Evolutionary conservation across 1,140 invertebrate genomes (phyloP).

Genomic region (Myzus persicae): DNA sequence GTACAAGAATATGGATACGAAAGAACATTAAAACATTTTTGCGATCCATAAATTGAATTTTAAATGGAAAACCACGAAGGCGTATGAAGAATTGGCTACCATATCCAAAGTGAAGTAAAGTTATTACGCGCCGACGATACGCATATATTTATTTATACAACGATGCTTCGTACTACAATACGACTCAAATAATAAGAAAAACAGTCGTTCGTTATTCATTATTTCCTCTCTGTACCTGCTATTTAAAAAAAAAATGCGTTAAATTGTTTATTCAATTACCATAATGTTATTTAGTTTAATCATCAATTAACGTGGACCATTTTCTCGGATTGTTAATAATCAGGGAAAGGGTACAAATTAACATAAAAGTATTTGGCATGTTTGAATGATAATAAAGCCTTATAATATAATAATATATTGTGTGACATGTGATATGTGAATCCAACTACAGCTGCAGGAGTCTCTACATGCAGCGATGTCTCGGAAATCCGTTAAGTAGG

Average conservation of each 20-base stretch:
- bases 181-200: neutral
- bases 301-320: neutral
- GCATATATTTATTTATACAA: conserved; percentile 19
- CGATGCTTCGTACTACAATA: neutral
- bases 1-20: neutral
- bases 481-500: too few relatives aligned
- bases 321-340: neutral
- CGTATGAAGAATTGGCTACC: conserved; percentile 14
- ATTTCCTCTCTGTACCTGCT: neutral
- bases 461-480: too few relatives aligned
- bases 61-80: conserved; percentile 14
- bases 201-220: neutral
- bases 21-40: conserved; percentile 3
- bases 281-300: neutral
- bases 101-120: neutral
- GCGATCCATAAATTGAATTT: conserved; percentile 34
- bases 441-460: too few relatives aligned
- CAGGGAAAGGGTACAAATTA: too few relatives aligned
- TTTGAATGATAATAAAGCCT: too few relatives aligned
- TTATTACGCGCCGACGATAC: neutral
- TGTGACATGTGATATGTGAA: too few relatives aligned
- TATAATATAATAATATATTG: too few relatives aligned
- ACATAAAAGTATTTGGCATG: too few relatives aligned
- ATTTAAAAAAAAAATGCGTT: neutral
- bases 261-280: neutral